Percentiles rank a stretch among this genome's conserved stretches.
phyloP scores from a whole-genome alignment of 1,140 invertebrate genomes.

The Cryptotermes secundus region DNA sequence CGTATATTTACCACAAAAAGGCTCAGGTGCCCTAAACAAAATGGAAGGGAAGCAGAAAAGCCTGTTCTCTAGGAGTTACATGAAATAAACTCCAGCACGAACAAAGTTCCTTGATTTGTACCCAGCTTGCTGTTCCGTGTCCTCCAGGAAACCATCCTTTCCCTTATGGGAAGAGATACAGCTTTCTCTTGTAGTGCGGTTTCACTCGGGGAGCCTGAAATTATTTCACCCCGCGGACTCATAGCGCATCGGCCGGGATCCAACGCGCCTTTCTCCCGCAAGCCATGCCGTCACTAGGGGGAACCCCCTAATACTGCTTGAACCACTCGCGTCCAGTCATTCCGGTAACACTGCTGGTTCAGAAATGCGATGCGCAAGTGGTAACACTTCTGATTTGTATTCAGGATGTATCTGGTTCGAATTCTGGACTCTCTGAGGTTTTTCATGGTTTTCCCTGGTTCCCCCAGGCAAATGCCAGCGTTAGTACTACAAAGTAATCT shows the following conservation, averaged over 20 bases:
- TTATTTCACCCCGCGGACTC: slow-evolving; percentile 3
- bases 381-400: too few relatives aligned
- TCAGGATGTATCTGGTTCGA: too few relatives aligned
- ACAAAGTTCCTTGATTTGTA: background rate
- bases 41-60: background rate
- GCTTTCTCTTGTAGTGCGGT: slow-evolving; percentile 10
- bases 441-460: too few relatives aligned
- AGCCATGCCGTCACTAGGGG: background rate
- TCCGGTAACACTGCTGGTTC: too few relatives aligned
- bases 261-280: background rate
- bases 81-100: background rate
- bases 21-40: background rate
- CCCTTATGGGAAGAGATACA: background rate
- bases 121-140: background rate
- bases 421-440: too few relatives aligned
- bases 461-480: too few relatives aligned
- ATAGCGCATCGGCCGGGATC: background rate
- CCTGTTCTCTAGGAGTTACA: background rate
- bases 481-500: too few relatives aligned
- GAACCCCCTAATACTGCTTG: background rate
- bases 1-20: background rate
- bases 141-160: background rate
- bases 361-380: too few relatives aligned
- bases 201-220: background rate
- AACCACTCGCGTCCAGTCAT: too few relatives aligned